Conservation (phyloP, 2,797 vertebrate species). For the Cossypha caffra region DNA sequence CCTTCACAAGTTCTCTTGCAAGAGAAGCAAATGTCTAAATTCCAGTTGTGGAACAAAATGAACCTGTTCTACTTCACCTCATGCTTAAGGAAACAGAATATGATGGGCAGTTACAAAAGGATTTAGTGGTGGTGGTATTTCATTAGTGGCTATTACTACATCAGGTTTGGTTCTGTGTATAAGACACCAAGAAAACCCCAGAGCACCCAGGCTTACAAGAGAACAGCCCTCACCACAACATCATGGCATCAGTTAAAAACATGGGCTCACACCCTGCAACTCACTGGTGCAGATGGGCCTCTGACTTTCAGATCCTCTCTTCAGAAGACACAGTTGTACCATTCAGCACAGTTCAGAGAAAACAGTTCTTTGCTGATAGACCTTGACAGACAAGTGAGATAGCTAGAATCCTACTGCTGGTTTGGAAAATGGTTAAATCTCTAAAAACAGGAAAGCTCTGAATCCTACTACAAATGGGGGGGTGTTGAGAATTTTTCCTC, state of each 20-base stretch:
- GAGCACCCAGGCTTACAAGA: neutral
- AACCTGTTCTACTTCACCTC: neutral
- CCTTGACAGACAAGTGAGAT: neutral
- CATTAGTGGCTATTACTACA: neutral
- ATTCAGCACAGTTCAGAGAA: neutral
- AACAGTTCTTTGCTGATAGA: neutral
- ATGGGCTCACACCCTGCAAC: neutral
- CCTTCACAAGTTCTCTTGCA: neutral
- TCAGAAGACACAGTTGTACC: neutral
- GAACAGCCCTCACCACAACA: neutral
- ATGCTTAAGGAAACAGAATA: neutral
- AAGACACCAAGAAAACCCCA: neutral
- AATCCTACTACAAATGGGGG: neutral
- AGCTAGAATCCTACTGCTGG: neutral
- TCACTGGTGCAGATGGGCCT: fast-evolving
- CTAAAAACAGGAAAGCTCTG: neutral
- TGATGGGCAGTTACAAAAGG: neutral
- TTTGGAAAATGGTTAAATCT: neutral
- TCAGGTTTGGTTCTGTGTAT: neutral
- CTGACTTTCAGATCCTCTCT: neutral
- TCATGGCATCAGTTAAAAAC: neutral
- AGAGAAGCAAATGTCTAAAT: neutral
- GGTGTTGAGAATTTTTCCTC: fast-evolving
- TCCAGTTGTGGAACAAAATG: neutral
- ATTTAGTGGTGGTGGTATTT: neutral